Evolutionary conservation across 1,140 invertebrate species (phyloP), one percentile per base, ranked within the genome.

Genomic region (Drosophila murphyi): DNA sequence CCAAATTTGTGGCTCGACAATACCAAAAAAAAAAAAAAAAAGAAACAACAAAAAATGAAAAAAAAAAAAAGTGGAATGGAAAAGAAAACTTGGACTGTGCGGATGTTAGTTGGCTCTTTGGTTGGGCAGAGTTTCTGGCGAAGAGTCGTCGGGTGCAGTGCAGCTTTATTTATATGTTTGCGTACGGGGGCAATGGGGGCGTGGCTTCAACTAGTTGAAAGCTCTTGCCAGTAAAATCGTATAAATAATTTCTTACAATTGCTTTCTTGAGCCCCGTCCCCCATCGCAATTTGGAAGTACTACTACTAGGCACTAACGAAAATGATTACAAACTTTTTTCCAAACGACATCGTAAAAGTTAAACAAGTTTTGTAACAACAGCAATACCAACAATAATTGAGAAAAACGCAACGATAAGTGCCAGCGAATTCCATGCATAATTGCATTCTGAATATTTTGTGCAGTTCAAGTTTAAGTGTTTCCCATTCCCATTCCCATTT

Each of bases 321-420:
- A 88, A 88, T 78, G 85, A 89, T 89, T 89, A 80, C 80, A 89
- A 88, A 89, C 83, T 88, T 88, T 82, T 47, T 56, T 41, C 48
- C 63, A 80, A 88, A 89, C 83, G 85, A 88, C 83, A 83, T 80
- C 85, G 83, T 73, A 88, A 85, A 82, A 88, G 89, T 89, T 83
- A 89, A 88, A 89, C 80, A 88, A 89, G 77, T 88, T 88, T 78
- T 2, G 61, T 63, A 60, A 43, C 50, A 61, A 54, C 48, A 32
- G 50, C 39, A 48, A 28, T 37, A 52, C n/a, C 35, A 78, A 43
- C 47, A 64, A 20, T 56, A 65, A 71, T 72, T 52, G 61, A 65
- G 61, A 50, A 77, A 80, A 72, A 39, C 63, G 82, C 62, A 55
- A 71, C 77, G 80, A 80, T 89, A 88, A 89, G 79, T 87, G 65